Conservation (phyloP, 2,113 vertebrate species). For the Bubalus kerabau region DNA sequence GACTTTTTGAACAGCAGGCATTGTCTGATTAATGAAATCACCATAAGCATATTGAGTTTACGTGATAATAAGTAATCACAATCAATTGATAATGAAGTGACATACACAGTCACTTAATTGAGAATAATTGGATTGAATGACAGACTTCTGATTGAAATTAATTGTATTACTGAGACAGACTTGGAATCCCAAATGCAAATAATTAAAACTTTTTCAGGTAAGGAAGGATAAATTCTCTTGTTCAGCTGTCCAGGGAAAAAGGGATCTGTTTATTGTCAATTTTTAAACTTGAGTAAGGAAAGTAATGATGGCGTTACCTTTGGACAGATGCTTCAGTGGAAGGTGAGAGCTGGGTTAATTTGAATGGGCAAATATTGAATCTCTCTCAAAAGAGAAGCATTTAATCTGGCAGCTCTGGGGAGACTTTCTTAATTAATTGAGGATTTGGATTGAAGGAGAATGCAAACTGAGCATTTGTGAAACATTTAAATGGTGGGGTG, state of each 20-base stretch:
- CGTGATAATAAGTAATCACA: constrained; percentile 77
- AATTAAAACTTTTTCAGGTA: constrained; percentile 69
- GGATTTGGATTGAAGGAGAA: constrained; percentile 19
- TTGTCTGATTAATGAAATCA: constrained; percentile 74
- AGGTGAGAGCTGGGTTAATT: constrained; percentile 53
- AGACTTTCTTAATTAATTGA: constrained; percentile 35
- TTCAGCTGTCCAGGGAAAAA: background rate
- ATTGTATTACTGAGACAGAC: constrained; percentile 61
- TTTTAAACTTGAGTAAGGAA: constrained; percentile 24
- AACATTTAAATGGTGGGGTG: background rate
- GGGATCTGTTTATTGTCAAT: background rate
- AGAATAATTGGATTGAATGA: constrained; percentile 72
- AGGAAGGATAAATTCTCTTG: constrained; percentile 59
- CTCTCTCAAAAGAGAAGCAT: constrained; percentile 45
- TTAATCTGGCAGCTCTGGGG: constrained; percentile 29
- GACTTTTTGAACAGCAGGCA: background rate
- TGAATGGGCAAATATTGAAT: constrained; percentile 51
- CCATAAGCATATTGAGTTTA: constrained; percentile 78
- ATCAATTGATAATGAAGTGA: constrained; percentile 77
- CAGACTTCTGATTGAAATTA: constrained; percentile 74
- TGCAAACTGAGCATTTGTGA: background rate
- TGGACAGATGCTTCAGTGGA: background rate
- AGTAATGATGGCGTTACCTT: background rate
- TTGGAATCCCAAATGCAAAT: constrained; percentile 67
- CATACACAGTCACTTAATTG: constrained; percentile 77